A percentile compares a stretch with the other conserved stretches of the same genome.
Evolutionary conservation across 2,888 invertebrate species (phyloP).

Genomic region (Eilema griseolum): DNA sequence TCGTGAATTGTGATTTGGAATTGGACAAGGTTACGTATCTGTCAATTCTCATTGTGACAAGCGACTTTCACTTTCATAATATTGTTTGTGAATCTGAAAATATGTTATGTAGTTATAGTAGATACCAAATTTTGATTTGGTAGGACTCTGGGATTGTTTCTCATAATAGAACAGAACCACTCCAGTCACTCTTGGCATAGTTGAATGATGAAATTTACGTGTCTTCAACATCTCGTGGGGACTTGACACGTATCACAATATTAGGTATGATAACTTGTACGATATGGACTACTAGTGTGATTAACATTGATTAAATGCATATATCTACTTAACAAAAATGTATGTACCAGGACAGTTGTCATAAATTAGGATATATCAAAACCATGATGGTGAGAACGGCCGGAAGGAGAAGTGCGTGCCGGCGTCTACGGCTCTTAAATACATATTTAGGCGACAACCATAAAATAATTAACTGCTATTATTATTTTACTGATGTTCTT

Average conservation of each 20-base stretch:
- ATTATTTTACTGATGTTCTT: conserved; percentile 3
- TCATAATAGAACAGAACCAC: no score
- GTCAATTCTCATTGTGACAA: background rate
- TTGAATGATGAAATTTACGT: background rate
- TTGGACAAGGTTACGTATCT: background rate
- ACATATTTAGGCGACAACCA: background rate
- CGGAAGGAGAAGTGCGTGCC: background rate
- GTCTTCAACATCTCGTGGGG: background rate
- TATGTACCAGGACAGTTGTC: no score
- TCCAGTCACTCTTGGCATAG: background rate
- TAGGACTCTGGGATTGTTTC: background rate
- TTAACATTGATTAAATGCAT: background rate
- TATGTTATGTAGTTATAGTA: background rate
- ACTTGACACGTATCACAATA: no score
- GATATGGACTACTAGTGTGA: background rate
- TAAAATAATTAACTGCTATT: conserved; percentile 1
- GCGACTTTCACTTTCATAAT: background rate
- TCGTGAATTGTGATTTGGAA: conserved; percentile 1
- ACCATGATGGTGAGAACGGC: background rate
- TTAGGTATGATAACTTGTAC: background rate
- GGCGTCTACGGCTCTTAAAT: background rate
- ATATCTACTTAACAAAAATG: background rate
- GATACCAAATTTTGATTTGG: background rate
- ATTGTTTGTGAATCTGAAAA: background rate
- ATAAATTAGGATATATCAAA: no score